Base-by-base conservation (phyloP, 2,888 invertebrate species). In the Marronus borbonicus region DNA sequence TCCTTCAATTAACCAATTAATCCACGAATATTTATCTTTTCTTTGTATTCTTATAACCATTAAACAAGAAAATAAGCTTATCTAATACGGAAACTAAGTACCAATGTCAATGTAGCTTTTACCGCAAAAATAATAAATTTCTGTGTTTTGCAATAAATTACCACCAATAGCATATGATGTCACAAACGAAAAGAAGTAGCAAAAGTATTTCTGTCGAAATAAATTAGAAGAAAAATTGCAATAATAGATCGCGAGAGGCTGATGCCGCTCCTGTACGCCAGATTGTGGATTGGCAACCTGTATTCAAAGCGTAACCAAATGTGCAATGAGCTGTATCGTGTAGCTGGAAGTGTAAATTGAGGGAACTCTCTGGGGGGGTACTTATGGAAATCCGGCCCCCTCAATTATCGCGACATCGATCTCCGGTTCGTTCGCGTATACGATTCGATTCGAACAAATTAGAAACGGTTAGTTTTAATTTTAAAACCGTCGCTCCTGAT, bases 281-380 rank as follows among this genome's bases (percentile, higher is more conserved):
- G 80, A 82, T 80, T 80, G 80, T 76, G 77, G 79, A 77, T 77
- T 74, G 79, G 75, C 76, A 81, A 79, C 80, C 76, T 80, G 82
- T 81, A 83, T 83, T 83, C 81, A 80, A 81, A 82, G 84, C 85
- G 84, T 82, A 84, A 85, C 85, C 85, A 84, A 86, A 86, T 85
- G 90, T 89, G 90, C 91, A 92, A 92, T 92, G 92, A 91, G 91
- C 91, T 90, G 90, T 90, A 91, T 91, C 92, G 90, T 92, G 92
- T 88, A 87, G 86, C 91, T 91, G 90, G 89, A 90, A 87, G 89
- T 91, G 91, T 91, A 91, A 92, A 92, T 92, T 92, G 92, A 91
- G 90, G 91, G 90, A 89, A 91, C 90, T 90, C 90, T 89, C 84
- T 82, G 82, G 78, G 86, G 86, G 76, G 86, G 86, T 84, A 84